Evolutionary conservation across 2,888 invertebrate species (phyloP), one percentile per base, ranked within the genome.

Genomic region (Tiphia femorata): DNA sequence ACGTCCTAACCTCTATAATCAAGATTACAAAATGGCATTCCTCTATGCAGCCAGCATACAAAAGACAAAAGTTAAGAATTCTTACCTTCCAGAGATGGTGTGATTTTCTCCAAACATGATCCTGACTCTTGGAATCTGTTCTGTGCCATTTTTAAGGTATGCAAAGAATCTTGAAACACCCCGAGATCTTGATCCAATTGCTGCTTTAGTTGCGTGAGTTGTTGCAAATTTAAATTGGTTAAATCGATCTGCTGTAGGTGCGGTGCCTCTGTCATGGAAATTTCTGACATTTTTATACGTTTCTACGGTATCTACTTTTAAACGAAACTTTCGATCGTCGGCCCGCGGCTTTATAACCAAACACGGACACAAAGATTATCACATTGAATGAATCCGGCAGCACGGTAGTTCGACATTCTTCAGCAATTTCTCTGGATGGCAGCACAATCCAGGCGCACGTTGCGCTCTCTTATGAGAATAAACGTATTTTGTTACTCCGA

Each of bases 131-230:
- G 90, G 84, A 95, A 97, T 86, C 96, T 97, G 25, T 88, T 88
- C 84, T 97, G 96, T 5, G 96, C 96, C 77, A 93, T 88, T 85
- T 97, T 96, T 52, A 98, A 86, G 17, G 94, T 93, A 78, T 93
- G 92, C 65, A 97, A 84, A 0, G 97, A 97, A 67, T 95, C 95
- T 86, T 94, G 93, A 82, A 97, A 95, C 41, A 97, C 89, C 72
- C 88, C 88, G 58, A 97, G 86, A 84, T 97, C 97, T 92, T 93
- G 92, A 84, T 96, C 95, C 67, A 96, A 86, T 85, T 95, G 95
- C 77, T 93, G 92, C 82, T 94, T 95, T 51, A 96, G 85, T 76
- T 93, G 90, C 67, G 91, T 89, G 79, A 97, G 87, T 84, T 95
- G 95, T 70, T 90, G 91, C 48, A 95, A 84, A 84, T 88, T 92